Evolutionary conservation across 2,888 invertebrate species (phyloP).

Genomic region (Tridacna gigas): DNA sequence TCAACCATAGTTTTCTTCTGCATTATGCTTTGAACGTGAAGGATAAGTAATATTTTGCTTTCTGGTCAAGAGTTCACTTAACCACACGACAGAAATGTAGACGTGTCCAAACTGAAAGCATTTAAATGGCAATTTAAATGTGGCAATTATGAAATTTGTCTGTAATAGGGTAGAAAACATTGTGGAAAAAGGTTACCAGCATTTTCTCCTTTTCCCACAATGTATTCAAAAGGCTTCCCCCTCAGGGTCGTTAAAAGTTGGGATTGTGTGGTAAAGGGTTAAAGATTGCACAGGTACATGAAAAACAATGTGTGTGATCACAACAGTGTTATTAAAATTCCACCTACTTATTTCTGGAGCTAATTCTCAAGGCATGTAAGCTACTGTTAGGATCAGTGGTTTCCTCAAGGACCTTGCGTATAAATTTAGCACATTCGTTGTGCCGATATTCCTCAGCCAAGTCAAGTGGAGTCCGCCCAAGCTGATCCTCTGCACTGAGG

Average conservation of each 20-base stretch:
- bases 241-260: background rate
- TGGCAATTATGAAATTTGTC: no score
- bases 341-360: slow-evolving; percentile 38
- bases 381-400: slow-evolving; percentile 74
- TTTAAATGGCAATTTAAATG: no score
- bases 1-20: no score
- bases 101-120: no score
- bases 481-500: slow-evolving; percentile 73
- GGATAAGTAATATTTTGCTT: no score
- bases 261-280: background rate
- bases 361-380: slow-evolving; percentile 70
- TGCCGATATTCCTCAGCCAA: slow-evolving; percentile 79
- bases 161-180: background rate
- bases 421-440: slow-evolving; percentile 74
- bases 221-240: background rate
- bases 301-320: no score
- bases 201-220: background rate
- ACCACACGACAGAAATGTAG: no score
- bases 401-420: slow-evolving; percentile 74
- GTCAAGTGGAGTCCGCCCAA: slow-evolving; percentile 75
- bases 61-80: no score
- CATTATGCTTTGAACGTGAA: no score
- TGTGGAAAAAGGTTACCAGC: background rate
- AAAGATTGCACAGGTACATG: background rate
- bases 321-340: background rate